Evolutionary conservation across 2,888 invertebrate species (phyloP).

Genomic region (Acleris emargana): DNA sequence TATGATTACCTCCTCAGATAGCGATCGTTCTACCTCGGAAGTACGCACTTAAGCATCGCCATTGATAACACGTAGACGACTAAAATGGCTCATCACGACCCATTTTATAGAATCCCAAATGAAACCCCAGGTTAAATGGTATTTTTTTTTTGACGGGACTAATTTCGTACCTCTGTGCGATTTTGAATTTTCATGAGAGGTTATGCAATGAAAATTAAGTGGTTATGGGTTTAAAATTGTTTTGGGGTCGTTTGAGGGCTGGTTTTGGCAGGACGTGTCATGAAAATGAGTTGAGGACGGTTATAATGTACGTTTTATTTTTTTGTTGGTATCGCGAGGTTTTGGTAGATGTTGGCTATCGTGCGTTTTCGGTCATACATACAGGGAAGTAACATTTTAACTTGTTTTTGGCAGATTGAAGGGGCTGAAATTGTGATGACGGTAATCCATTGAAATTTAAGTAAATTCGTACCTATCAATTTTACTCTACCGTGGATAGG

Average conservation of each 20-base stretch:
- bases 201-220: constrained; percentile 4
- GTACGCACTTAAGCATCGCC: constrained; percentile 40
- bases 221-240: constrained; percentile 17
- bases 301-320: too few relatives aligned
- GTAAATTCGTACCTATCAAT: not conserved
- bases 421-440: too few relatives aligned
- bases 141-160: constrained; percentile 20
- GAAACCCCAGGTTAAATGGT: constrained; percentile 38
- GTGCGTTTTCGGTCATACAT: too few relatives aligned
- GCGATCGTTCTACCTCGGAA: constrained; percentile 42
- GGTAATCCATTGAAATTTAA: too few relatives aligned
- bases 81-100: constrained; percentile 54
- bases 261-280: not conserved
- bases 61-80: constrained; percentile 61
- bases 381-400: too few relatives aligned
- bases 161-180: constrained; percentile 15
- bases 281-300: not conserved
- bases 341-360: too few relatives aligned
- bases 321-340: too few relatives aligned
- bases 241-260: not conserved
- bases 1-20: constrained; percentile 65
- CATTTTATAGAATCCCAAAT: constrained; percentile 54
- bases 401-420: too few relatives aligned
- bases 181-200: constrained; percentile 9
- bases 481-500: constrained; percentile 8